Evolutionary conservation across 2,113 vertebrate species (phyloP).

Genomic region (Thymallus thymallus): DNA sequence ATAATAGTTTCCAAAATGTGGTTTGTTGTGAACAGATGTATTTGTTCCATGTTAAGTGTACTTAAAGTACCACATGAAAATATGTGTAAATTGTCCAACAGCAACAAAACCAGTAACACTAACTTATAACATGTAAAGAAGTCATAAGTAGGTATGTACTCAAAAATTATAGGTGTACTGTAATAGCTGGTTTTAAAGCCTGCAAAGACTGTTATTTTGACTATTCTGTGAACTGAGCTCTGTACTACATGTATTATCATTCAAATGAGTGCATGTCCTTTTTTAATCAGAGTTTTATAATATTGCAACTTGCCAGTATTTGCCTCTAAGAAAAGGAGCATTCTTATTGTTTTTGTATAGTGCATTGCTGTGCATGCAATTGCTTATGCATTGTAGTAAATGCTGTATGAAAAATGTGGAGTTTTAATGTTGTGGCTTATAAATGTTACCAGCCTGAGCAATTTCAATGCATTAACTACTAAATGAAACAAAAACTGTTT

Average conservation of each 20-base stretch:
- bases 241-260: conserved; percentile 77
- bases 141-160: conserved; percentile 32
- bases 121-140: conserved; percentile 37
- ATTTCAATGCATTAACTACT: conserved; percentile 63
- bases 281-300: conserved; percentile 83
- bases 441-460: conserved; percentile 74
- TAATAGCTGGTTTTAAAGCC: conserved; percentile 63
- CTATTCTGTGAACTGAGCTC: conserved; percentile 67
- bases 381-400: conserved; percentile 93
- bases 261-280: conserved; percentile 85
- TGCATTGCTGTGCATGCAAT: conserved; percentile 90
- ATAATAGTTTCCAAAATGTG: conserved; percentile 28
- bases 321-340: conserved; percentile 78
- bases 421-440: conserved; percentile 84
- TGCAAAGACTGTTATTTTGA: conserved; percentile 59
- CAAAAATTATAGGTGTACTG: conserved; percentile 44
- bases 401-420: conserved; percentile 80
- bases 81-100: conserved; percentile 28
- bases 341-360: conserved; percentile 90
- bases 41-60: conserved; percentile 68
- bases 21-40: conserved; percentile 56
- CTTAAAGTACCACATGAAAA: conserved; percentile 60
- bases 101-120: conserved; percentile 32
- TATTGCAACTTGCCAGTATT: conserved; percentile 68
- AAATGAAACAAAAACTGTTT: background rate